Evolutionary conservation across 2,113 vertebrate genomes (phyloP).

Genomic region (Equus quagga): DNA sequence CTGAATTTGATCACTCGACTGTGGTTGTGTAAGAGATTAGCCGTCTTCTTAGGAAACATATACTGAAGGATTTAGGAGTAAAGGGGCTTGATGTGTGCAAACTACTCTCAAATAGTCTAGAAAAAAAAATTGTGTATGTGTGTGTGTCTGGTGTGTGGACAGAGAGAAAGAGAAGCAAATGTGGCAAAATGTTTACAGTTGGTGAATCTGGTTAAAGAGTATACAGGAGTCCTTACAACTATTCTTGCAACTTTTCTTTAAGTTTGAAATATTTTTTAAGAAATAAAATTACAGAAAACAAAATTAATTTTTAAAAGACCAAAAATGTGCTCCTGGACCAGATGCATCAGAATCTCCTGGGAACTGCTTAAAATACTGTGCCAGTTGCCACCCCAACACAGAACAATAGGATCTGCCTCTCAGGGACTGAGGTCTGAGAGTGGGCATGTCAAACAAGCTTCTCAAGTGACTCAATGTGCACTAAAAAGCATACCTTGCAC

Average conservation of each 20-base stretch:
- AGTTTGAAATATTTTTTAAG: conserved; percentile 12
- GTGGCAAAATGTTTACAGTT: background rate
- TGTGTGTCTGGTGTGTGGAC: background rate
- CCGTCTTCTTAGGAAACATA: background rate
- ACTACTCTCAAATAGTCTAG: background rate
- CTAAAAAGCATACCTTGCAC: background rate
- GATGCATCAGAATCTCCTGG: background rate
- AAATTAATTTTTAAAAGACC: conserved; percentile 18
- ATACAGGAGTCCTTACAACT: background rate
- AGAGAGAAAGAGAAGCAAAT: background rate
- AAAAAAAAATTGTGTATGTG: background rate
- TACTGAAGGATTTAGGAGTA: background rate
- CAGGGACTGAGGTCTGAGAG: background rate
- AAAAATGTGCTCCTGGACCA: background rate
- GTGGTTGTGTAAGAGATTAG: background rate
- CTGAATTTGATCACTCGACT: background rate
- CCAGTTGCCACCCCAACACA: background rate
- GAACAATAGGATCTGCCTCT: background rate
- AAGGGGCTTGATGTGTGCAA: background rate
- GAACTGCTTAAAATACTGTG: background rate
- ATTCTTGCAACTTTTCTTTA: background rate
- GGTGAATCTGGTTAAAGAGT: background rate
- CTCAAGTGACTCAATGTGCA: background rate
- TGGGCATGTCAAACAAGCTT: background rate
- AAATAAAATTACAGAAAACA: background rate